Conservation (phyloP, 2,113 vertebrate genomes). For the Brachypodius melanocephalos region DNA sequence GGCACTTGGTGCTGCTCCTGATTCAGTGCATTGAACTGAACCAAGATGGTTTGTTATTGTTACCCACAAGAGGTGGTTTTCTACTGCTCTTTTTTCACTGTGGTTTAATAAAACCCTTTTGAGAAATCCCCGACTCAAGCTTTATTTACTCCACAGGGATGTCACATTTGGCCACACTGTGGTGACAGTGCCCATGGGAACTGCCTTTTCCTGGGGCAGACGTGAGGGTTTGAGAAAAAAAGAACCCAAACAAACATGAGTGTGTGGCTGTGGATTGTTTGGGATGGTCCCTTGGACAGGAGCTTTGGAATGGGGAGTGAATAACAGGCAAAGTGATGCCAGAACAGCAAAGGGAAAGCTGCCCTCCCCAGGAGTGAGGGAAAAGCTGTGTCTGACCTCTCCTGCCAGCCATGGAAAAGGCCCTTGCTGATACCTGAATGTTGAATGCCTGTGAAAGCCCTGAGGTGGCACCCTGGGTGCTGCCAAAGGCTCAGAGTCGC, state of each 20-base stretch:
- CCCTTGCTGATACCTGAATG: neutral
- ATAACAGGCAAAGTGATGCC: neutral
- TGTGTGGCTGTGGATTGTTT: neutral
- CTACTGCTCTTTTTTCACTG: neutral
- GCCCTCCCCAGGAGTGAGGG: fast-evolving
- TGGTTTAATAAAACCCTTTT: constrained; percentile 19
- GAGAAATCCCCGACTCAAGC: neutral
- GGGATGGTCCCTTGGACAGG: neutral
- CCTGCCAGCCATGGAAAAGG: neutral
- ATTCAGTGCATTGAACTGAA: neutral
- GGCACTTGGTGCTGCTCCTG: neutral
- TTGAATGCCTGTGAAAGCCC: neutral
- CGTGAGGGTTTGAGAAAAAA: fast-evolving
- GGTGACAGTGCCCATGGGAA: neutral
- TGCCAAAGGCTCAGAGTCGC: fast-evolving
- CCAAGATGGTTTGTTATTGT: neutral
- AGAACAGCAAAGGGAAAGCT: neutral
- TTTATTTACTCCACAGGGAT: neutral
- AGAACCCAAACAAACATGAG: neutral
- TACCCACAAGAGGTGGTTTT: neutral
- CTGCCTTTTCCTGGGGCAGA: neutral
- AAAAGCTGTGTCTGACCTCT: too few relatives aligned
- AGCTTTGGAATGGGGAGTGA: neutral
- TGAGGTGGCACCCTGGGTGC: neutral
- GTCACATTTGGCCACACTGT: neutral